Conservation (phyloP, 2,797 vertebrate species). For the Euthynnus affinis region DNA sequence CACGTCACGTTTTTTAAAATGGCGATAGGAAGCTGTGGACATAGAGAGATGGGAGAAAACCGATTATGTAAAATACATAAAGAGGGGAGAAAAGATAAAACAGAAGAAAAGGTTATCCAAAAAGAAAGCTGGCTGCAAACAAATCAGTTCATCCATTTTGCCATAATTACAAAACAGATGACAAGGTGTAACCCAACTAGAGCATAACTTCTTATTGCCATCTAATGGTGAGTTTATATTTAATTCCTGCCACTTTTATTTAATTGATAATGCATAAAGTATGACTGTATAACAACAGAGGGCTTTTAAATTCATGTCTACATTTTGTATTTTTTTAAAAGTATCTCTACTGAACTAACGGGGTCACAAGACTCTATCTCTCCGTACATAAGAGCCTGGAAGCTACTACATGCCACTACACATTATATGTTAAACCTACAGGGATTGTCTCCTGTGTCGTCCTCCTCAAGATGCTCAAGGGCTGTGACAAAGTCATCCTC, state of each 20-base stretch:
- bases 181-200: background rate
- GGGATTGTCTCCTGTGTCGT: conserved; percentile 83
- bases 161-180: background rate
- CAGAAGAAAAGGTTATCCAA: background rate
- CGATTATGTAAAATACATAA: conserved; percentile 5
- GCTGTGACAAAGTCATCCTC: conserved; percentile 99
- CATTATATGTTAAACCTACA: conserved; percentile 63
- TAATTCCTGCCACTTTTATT: background rate
- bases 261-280: background rate
- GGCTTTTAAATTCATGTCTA: background rate
- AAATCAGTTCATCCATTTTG: background rate
- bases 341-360: background rate
- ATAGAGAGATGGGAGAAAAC: background rate
- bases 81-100: background rate
- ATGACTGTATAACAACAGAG: background rate
- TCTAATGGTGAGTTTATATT: conserved; percentile 38
- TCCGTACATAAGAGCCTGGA: background rate
- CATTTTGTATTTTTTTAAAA: background rate
- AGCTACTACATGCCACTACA: conserved; percentile 6
- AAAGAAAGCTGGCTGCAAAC: background rate
- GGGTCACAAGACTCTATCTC: background rate
- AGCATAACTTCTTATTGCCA: conserved; percentile 39
- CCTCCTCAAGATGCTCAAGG: conserved; percentile 96
- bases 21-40: conserved; percentile 75
- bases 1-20: conserved; percentile 89